Evolutionary conservation across 2,888 invertebrate genomes (phyloP).

Genomic region (Diabrotica balteata): DNA sequence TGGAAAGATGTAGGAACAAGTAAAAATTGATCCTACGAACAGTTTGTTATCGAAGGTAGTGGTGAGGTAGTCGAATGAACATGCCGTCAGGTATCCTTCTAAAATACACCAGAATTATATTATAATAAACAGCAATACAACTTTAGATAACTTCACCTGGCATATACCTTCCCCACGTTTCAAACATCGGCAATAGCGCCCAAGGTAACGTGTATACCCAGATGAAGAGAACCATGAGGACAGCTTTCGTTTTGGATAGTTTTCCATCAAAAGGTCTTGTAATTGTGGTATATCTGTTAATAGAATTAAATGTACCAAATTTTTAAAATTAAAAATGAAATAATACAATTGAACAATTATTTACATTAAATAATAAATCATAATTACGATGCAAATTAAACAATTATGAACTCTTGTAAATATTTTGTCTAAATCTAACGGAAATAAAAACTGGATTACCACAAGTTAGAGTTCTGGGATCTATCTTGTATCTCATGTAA

Average conservation of each 20-base stretch:
- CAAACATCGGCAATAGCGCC: conserved; percentile 78
- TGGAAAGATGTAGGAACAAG: conserved; percentile 79
- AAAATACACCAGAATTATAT: conserved; percentile 50
- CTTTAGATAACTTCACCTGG: conserved; percentile 66
- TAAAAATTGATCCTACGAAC: conserved; percentile 79
- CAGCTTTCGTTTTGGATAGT: conserved; percentile 79
- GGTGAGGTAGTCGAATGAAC: conserved; percentile 82
- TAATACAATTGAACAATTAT: too few relatives aligned
- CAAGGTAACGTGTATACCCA: conserved; percentile 83
- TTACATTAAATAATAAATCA: too few relatives aligned
- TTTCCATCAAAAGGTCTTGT: conserved; percentile 85
- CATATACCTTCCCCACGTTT: conserved; percentile 84
- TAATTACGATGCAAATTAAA: too few relatives aligned
- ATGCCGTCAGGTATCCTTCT: conserved; percentile 91
- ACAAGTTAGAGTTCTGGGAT: too few relatives aligned
- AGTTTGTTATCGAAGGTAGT: conserved; percentile 79
- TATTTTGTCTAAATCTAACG: too few relatives aligned
- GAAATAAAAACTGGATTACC: too few relatives aligned
- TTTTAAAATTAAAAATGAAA: too few relatives aligned
- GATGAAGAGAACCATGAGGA: conserved; percentile 74
- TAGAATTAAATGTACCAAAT: not conserved
- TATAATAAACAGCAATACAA: not conserved
- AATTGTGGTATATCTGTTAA: conserved; percentile 73
- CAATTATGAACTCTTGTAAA: too few relatives aligned
- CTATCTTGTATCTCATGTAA: too few relatives aligned